Evolutionary conservation across 1,140 invertebrate genomes (phyloP).

Genomic region (Anoplolepis gracilipes): DNA sequence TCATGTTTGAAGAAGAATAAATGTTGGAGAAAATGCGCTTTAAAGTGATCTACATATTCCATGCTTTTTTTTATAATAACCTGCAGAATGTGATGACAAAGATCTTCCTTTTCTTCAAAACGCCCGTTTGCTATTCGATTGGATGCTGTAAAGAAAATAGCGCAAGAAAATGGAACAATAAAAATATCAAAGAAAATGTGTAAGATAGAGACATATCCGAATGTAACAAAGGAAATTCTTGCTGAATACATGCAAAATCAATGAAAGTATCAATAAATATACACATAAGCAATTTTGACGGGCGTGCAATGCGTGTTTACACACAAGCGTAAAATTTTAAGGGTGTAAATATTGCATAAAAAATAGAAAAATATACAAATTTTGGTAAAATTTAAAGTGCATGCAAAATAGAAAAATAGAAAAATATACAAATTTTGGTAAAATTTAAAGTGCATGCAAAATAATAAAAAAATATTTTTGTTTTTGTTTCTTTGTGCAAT

Average conservation of each 20-base stretch:
- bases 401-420: too few relatives aligned
- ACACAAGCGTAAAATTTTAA: too few relatives aligned
- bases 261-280: neutral
- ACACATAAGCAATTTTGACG: too few relatives aligned
- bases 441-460: too few relatives aligned
- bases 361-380: too few relatives aligned
- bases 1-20: neutral
- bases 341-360: too few relatives aligned
- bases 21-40: neutral
- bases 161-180: neutral
- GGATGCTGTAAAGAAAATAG: neutral
- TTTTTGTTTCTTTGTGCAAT: too few relatives aligned
- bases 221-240: neutral
- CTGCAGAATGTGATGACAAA: neutral
- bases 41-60: neutral
- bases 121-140: neutral
- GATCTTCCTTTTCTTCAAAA: neutral
- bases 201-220: neutral
- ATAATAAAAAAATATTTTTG: too few relatives aligned
- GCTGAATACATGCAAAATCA: neutral
- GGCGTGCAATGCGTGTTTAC: too few relatives aligned
- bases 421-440: too few relatives aligned
- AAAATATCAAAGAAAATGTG: neutral
- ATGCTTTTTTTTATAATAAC: neutral
- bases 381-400: too few relatives aligned